Base-by-base conservation (phyloP, 1,140 invertebrate species). In the Chironomus striatipennis region DNA sequence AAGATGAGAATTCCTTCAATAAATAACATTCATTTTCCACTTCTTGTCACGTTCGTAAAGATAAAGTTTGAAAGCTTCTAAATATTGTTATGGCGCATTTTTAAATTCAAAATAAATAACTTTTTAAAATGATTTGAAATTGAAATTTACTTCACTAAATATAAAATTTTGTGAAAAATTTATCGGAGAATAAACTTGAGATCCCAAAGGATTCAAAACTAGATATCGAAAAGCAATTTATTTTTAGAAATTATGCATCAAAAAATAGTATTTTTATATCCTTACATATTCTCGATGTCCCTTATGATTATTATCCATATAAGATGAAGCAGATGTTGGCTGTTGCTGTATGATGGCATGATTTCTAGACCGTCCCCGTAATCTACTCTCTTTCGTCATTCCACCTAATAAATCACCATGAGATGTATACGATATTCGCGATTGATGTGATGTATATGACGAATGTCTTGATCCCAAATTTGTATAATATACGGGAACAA, bases 401-500 rank as follows among this genome's bases (percentile, higher is more conserved):
- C 91, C 89, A 75, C 89, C 90, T 73, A 95, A 86, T 72, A 96
- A 85, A 83, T 97, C 95, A 15, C 91, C 94, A 83, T 97, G 95
- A 21, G 94, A 96, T 64, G 93, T 97, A 84, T 97, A 97, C 24
- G 94, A 96, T 76, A 96, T 86, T 77, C 93, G 87, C 42, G 94
- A 96, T 65, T 93, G 92, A 81, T 97, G 95, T 70, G 95, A 97
- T 74, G 94, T 97, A 83, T 97, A 97, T 75, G 94, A 96, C 74
- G 93, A 95, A 83, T 96, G 93, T 76, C 94, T 88, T 74, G 93
- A 95, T 77, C 91, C 88, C 82, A 93, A 86, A 84, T 90, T 93
- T 76, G 91, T 87, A 81, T 92, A 92, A 83, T 94, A 94, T 78
- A 93, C 90, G 7, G 94, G 93, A 76, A 97, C 92, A 78, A 96